Percentiles rank a stretch among this genome's conserved stretches.
Evolutionary conservation across 1,140 invertebrate species (phyloP).

Genomic region (Batillaria attramentaria): DNA sequence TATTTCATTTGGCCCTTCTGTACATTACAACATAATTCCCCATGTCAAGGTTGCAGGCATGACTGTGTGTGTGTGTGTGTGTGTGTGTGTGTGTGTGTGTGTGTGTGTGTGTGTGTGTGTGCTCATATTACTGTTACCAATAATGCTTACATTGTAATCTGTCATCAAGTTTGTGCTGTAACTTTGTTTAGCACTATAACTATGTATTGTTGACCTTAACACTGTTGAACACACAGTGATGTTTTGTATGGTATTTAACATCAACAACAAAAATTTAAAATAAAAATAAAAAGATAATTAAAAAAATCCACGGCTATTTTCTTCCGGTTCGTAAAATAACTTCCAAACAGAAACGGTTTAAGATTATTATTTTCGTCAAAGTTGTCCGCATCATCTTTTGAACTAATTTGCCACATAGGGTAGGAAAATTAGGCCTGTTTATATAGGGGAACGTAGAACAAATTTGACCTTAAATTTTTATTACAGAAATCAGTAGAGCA

Average conservation of each 20-base stretch:
- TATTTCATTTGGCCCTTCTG: neutral
- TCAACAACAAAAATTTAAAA: neutral
- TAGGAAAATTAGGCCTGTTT: too few species aligned
- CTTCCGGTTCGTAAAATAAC: too few species aligned
- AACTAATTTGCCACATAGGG: too few species aligned
- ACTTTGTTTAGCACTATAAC: neutral
- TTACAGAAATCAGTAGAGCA: too few species aligned
- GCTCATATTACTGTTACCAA: neutral
- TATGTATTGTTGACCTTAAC: neutral
- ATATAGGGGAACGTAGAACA: too few species aligned
- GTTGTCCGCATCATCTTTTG: too few species aligned
- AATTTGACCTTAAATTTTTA: too few species aligned
- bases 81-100: constrained; percentile 16
- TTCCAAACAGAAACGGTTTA: too few species aligned
- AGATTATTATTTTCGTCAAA: too few species aligned
- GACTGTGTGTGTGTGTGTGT: neutral
- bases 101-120: constrained; percentile 17
- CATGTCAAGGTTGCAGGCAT: neutral
- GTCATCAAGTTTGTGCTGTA: neutral
- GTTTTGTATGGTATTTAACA: neutral
- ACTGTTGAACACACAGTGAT: neutral
- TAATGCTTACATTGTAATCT: constrained; percentile 6
- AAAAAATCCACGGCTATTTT: too few species aligned
- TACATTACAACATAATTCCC: neutral
- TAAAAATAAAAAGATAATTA: neutral